Base-by-base conservation (phyloP, 2,113 vertebrate species). In the Nibea albiflora region DNA sequence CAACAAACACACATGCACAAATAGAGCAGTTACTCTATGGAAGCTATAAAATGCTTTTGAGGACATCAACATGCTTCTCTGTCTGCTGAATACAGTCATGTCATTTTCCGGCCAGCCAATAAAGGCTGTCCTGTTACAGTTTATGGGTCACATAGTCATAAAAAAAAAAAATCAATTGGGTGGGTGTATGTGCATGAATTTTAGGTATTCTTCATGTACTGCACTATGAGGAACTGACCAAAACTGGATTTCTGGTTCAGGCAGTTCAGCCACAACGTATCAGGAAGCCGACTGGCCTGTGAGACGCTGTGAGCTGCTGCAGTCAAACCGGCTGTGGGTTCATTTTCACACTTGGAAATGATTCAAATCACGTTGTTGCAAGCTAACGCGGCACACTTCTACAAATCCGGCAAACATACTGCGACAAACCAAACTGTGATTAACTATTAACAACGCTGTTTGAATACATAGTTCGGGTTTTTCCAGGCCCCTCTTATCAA, bases 321-420 rank as follows among this genome's bases (percentile, higher is more conserved):
- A 20, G 54, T 15, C 54, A 71, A 61, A 52, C 44, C 10, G 50
- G 22, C 35, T 31, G 60, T 17, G 47, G 53, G 81, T 80, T 77
- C 65, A 61, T 35, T 77, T 54, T 66, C 11, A 54, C 22, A 69
- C 58, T 73, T 73, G 58, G 52, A 84, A 69, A 74, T 3, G 3
- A 78, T 84, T 88, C 54, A 76, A 57, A 75, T 85, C 52, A 28
- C 7, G 35, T 39, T 11, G 81, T 28, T 54, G 35, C 71, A 52
- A 65, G 10, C 24, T 11, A n/a, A 17, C 35, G 26, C 11, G 11
- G 28, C 22, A 50, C 19, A 16, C n/a, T 24, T 58, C 44, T 56
- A 17, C 52, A 60, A 79, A 66, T 42, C 15, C 4, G 60, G 46
- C 11, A 22, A 73, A 20, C 8, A 0, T 11, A 17, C 14, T 53